Evolutionary conservation across 2,113 vertebrate species (phyloP), one percentile per base, ranked within the genome.

Genomic region (Tetraodon nigroviridis): DNA sequence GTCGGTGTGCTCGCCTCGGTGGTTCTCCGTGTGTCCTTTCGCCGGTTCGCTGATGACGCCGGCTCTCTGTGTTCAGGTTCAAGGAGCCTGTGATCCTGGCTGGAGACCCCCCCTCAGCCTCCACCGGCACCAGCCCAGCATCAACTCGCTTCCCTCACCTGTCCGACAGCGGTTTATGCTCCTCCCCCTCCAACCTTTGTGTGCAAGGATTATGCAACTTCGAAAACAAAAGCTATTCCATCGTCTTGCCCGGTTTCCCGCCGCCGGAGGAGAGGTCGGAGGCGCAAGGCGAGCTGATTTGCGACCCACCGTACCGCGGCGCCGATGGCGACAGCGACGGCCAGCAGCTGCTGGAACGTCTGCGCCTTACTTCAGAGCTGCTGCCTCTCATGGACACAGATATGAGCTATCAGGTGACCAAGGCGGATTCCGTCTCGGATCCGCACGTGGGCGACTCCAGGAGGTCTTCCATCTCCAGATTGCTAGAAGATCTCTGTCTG

Each of bases 171-270:
- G 13, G 64, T 42, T 45, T 60, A 18, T 16, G 55, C 18, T 67
- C 21, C 2, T 5, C 10, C 56, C 10, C 44, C 1, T 10, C 8
- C 29, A 17, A 14, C 40, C 24, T 4, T 0, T 18, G 20, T 41
- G 11, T 1, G 11, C 12, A 1, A 53, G 46, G 50, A 8, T 78
- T 62, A 7, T 64, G 44, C 4, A 4, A 4, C 14, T 68, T 81
- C 20, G 54, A 70, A 8, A 90, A 90, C 55, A 60, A 11, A 51
- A 55, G 59, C 2, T 90, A 89, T 48, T 75, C 69, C 20, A 11
- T 71, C 18, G 0, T 75, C 51, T 12, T n/a, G 32, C 58, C 67
- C 21, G 1, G 5, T 16, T 17, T 0, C 11, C 10, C 44, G 10
- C 1, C 16, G 1, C 32, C 69, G 21, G 17, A 1, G 0, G 24